Evolutionary conservation across 2,888 invertebrate species (phyloP).

Genomic region (Phyllotreta cruciferae): DNA sequence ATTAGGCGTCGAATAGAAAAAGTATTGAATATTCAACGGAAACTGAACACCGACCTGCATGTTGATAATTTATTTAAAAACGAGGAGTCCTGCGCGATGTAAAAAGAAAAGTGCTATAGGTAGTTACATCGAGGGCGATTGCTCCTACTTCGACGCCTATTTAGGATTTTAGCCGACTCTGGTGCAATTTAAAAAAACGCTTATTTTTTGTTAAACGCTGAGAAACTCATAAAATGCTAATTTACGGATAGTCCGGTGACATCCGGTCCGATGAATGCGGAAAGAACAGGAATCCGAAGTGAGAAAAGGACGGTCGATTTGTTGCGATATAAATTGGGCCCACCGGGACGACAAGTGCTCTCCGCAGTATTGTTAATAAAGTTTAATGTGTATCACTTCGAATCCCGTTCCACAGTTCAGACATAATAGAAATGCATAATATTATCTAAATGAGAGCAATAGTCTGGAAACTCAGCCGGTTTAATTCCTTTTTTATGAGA

Average conservation of each 20-base stretch:
- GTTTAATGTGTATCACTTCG: constrained; percentile 23
- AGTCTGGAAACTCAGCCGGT: constrained; percentile 11
- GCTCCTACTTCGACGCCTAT: too few relatives aligned
- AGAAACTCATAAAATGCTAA: not conserved
- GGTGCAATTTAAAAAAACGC: not conserved
- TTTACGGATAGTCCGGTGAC: not conserved
- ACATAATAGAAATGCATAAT: constrained; percentile 23
- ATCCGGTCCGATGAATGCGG: not conserved
- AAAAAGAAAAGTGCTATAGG: not conserved
- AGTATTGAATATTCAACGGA: constrained; percentile 18
- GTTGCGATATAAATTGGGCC: constrained; percentile 14
- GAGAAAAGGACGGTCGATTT: constrained; percentile 13
- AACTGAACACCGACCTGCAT: constrained; percentile 2
- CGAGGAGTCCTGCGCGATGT: not conserved
- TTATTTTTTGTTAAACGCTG: not conserved
- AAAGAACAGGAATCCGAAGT: constrained; percentile 4
- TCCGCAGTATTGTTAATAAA: constrained; percentile 19
- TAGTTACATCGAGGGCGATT: not conserved
- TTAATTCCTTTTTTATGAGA: not conserved
- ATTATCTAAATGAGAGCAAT: constrained; percentile 22
- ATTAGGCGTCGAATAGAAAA: constrained; percentile 39
- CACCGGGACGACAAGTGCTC: constrained; percentile 15
- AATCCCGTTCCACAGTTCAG: constrained; percentile 17
- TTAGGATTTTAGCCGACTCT: too few relatives aligned
- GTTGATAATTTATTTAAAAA: constrained; percentile 5